Conservation (phyloP, 2,113 vertebrate genomes). For the Zosterops japonicus region DNA sequence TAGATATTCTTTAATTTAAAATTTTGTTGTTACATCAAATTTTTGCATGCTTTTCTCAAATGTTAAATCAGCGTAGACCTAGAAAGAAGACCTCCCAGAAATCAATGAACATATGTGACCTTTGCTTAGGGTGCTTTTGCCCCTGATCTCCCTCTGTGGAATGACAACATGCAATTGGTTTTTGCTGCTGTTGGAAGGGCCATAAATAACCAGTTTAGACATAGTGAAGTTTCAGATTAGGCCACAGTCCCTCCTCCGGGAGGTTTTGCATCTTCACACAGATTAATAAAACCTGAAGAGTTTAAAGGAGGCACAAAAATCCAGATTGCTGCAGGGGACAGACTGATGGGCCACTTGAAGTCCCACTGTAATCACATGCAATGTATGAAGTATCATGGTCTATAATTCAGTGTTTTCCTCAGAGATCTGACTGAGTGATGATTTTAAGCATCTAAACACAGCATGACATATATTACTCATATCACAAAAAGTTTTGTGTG, state of each 20-base stretch:
- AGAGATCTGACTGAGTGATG: not conserved
- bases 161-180: not conserved
- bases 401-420: not conserved
- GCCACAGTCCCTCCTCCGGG: fast-evolving
- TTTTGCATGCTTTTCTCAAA: not conserved
- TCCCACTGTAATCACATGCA: not conserved
- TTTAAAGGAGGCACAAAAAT: not conserved
- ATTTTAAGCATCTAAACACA: not conserved
- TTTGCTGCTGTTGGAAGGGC: not conserved
- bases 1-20: not conserved
- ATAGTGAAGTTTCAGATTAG: not conserved
- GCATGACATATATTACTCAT: not conserved
- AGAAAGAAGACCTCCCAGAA: not conserved
- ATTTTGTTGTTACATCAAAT: not conserved
- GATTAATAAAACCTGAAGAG: not conserved
- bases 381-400: not conserved
- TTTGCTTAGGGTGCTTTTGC: not conserved
- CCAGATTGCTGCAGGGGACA: not conserved
- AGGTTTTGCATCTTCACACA: not conserved
- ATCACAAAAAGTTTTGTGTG: not conserved
- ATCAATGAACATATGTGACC: not conserved
- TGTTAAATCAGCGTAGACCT: not conserved
- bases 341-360: not conserved
- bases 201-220: not conserved
- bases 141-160: not conserved